Evolutionary conservation across 2,888 invertebrate genomes (phyloP).

Genomic region (Thymelicus acteon): DNA sequence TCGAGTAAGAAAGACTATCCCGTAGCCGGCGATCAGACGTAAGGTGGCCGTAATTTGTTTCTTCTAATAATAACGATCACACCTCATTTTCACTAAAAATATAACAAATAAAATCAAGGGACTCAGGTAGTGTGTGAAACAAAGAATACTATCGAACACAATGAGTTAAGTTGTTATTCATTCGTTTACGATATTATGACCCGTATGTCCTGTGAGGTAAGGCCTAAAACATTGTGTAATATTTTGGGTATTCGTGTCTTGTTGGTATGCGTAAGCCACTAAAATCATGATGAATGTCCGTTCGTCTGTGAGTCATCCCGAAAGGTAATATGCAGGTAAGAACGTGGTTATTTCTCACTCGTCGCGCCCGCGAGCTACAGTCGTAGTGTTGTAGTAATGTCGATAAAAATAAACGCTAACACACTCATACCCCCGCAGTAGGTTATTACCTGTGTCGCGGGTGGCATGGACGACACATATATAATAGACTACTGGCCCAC

Average conservation of each 20-base stretch:
- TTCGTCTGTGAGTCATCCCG: conserved; percentile 47
- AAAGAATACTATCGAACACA: conserved; percentile 24
- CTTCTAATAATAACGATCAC: conserved; percentile 25
- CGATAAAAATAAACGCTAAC: conserved; percentile 13
- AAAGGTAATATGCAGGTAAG: conserved; percentile 49
- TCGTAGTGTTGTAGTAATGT: conserved; percentile 4
- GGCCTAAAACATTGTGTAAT: conserved; percentile 9
- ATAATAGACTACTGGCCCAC: too few species aligned
- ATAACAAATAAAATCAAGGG: conserved; percentile 23
- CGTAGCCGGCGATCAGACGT: too few species aligned
- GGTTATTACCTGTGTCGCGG: too few species aligned
- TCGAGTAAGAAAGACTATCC: too few species aligned
- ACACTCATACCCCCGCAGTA: too few species aligned
- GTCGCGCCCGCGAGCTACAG: conserved; percentile 22
- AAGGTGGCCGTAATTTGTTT: conserved; percentile 19
- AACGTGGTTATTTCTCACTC: conserved; percentile 43
- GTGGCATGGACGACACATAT: too few species aligned
- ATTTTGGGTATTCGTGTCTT: conserved; percentile 21
- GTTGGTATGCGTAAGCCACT: conserved; percentile 40
- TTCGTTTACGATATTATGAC: not conserved
- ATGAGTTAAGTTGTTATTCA: conserved; percentile 4
- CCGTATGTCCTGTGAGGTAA: not conserved
- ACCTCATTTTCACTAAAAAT: conserved; percentile 29
- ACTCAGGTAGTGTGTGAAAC: conserved; percentile 35
- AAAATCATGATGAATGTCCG: conserved; percentile 51